Percentiles rank a stretch among this genome's conserved stretches.
phyloP scores from a whole-genome alignment of 92 coral and sea anemone species.

The Zoanthus gigantus region DNA sequence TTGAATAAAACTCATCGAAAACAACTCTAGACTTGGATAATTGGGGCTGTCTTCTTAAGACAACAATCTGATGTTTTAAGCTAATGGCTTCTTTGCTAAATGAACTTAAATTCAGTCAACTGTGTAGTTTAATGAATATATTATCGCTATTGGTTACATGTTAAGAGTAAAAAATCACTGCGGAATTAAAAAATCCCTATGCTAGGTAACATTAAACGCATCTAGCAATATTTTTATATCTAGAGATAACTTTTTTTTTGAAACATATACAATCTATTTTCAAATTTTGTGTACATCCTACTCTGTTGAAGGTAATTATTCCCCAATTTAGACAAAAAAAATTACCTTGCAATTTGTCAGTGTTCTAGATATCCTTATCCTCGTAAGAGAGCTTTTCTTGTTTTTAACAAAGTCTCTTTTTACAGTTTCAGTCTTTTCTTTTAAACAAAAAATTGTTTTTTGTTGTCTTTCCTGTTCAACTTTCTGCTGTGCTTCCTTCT shows the following conservation, averaged over 20 bases:
- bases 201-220: background rate
- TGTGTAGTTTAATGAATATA: slow-evolving; percentile 25
- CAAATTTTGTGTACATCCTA: slow-evolving; percentile 28
- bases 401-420: slow-evolving; percentile 8
- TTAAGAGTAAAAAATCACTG: background rate
- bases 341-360: slow-evolving; percentile 11
- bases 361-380: background rate
- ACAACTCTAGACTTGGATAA: slow-evolving; percentile 40
- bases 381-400: slow-evolving; percentile 2
- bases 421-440: background rate
- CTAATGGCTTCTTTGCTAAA: slow-evolving; percentile 48
- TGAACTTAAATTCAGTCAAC: slow-evolving; percentile 43
- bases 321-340: slow-evolving; percentile 30
- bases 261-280: background rate
- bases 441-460: background rate
- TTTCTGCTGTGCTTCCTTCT: slow-evolving; percentile 6
- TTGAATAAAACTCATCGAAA: slow-evolving; percentile 45
- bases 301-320: slow-evolving; percentile 40
- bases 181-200: background rate
- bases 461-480: slow-evolving; percentile 1
- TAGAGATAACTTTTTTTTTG: background rate
- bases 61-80: slow-evolving; percentile 32
- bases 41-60: slow-evolving; percentile 45
- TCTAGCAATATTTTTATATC: background rate
- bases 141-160: slow-evolving; percentile 10